Base-by-base conservation (phyloP, 1,140 invertebrate species). In the Aphis craccivora region DNA sequence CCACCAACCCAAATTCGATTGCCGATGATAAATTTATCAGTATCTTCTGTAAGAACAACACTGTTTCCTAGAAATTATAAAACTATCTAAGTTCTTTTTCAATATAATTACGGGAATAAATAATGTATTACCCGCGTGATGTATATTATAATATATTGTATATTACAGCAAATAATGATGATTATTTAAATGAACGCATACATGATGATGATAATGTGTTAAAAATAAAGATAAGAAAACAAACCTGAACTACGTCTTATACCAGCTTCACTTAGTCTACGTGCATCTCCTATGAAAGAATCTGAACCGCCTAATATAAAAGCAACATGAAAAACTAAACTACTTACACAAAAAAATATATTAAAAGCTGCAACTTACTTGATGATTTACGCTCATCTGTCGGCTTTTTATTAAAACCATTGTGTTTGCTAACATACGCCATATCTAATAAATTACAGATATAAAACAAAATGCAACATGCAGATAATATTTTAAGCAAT, bases 1-100 rank as follows among this genome's bases (percentile, higher is more conserved):
- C 99, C 99, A 94, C 98, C 98, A 53, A 99, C 98, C 97, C 98
- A 99, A 94, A 99, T 98, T 94, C 97, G 96, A 95, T 99, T 98
- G 81, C 99, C 99, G 94, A 99, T 98, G 94, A 98, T 99, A 95
- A 99, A 99, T 95, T 98, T 98, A 96, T 99, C 98, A 18, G 98
- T 98, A 95, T 98, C 97, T 95, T 98, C 97, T 51, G 98, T 98
- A 95, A 98, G 96, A 94, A 98, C 96, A 48, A 97, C 96, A 95
- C 97, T 97, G 95, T 97, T 97, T 97, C 98, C 97, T 98, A 96
- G n/a, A 94, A 93, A 91, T 94, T 43, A 67, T n/a, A 76, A 35
- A 9, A 86, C 23, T 37, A n/a, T n/a, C 9, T 23, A 90, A 37
- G 40, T 40, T 8, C 40, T 40, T 90, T 43, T 8, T 67, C 11